Evolutionary conservation across 2,113 vertebrate species (phyloP).

Genomic region (Eira barbara): DNA sequence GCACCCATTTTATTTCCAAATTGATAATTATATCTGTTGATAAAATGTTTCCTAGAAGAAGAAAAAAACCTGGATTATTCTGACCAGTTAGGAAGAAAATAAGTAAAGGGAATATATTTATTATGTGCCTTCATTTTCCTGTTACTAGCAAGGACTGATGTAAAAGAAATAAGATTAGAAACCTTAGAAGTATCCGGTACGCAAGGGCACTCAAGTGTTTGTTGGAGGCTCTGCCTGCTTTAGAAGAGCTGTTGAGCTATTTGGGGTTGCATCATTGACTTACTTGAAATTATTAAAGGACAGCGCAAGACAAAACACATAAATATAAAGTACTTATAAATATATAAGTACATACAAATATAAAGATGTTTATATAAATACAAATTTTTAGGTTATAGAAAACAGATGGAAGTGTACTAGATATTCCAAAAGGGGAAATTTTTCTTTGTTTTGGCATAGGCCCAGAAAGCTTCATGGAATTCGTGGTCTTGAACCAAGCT

Average conservation of each 20-base stretch:
- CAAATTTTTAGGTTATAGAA: background rate
- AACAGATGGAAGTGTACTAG: slow-evolving; percentile 13
- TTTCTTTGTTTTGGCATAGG: slow-evolving; percentile 12
- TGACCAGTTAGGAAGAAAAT: slow-evolving; percentile 26
- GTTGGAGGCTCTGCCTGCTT: background rate
- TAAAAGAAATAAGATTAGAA: slow-evolving; percentile 24
- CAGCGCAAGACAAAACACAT: background rate
- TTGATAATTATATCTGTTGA: background rate
- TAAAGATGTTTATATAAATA: background rate
- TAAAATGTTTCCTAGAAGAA: background rate
- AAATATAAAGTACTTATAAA: too few species aligned
- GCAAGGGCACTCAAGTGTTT: background rate
- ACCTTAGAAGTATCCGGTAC: background rate
- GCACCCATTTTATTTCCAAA: slow-evolving; percentile 35
- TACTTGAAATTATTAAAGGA: slow-evolving; percentile 40
- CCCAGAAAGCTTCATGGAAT: slow-evolving; percentile 11
- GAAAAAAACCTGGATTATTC: slow-evolving; percentile 12
- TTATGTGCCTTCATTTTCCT: background rate
- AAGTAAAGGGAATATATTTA: slow-evolving; percentile 31
- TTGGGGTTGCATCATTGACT: background rate
- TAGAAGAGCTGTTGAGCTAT: background rate
- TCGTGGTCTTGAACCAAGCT: slow-evolving; percentile 16
- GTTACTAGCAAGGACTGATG: background rate
- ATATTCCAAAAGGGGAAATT: background rate
- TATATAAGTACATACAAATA: background rate